A percentile compares a stretch with the other conserved stretches of the same genome.
Evolutionary conservation across 2,797 vertebrate species (phyloP).

Genomic region (Danio jaintianensis): DNA sequence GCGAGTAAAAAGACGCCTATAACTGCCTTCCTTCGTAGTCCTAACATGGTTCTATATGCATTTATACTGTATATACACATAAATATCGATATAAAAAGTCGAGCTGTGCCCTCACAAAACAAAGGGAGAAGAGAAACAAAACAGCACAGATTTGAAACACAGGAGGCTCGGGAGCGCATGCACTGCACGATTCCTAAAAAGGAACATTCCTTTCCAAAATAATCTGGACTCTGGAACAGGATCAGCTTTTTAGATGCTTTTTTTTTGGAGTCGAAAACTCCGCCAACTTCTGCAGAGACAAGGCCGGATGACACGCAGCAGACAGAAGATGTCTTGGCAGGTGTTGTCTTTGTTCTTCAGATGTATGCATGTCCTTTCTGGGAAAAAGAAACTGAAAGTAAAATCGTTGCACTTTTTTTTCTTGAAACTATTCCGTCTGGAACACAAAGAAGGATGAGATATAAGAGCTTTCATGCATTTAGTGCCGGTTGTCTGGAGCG

Average conservation of each 20-base stretch:
- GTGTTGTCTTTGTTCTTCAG: constrained; percentile 59
- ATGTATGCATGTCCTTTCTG: constrained; percentile 64
- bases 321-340: constrained; percentile 63
- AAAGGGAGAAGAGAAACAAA: constrained; percentile 42
- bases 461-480: constrained; percentile 82
- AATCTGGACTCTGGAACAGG: constrained; percentile 42
- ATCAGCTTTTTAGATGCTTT: constrained; percentile 35
- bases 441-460: constrained; percentile 72
- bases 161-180: constrained; percentile 54
- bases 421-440: constrained; percentile 65
- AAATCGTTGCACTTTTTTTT: constrained; percentile 65
- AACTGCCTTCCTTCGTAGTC: constrained; percentile 65
- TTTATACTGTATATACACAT: constrained; percentile 76
- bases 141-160: constrained; percentile 29
- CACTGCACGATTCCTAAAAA: constrained; percentile 61
- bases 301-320: constrained; percentile 60
- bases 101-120: constrained; percentile 64
- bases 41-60: constrained; percentile 69
- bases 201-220: constrained; percentile 56
- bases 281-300: constrained; percentile 58
- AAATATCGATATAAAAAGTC: constrained; percentile 64
- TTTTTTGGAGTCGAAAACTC: constrained; percentile 22
- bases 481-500: constrained; percentile 68
- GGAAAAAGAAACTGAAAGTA: constrained; percentile 66
- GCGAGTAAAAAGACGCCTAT: constrained; percentile 70